These are phyloP conservation scores for Emydocephalus ijimae DNA, from an alignment of 2,113 vertebrate genomes.

Conservation along the genomic window DNA sequence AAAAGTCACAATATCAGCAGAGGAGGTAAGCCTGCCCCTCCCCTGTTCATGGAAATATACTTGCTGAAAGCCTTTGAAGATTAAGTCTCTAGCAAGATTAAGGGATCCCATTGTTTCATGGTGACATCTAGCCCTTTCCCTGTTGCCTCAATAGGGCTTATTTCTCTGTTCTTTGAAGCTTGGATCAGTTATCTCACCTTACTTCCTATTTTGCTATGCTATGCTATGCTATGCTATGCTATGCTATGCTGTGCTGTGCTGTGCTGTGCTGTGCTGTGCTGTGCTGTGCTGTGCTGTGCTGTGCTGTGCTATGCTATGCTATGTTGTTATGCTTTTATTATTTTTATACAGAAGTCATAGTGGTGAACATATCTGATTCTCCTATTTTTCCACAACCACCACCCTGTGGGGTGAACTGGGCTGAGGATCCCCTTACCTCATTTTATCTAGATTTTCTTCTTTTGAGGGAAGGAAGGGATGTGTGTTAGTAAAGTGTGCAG, in stretches of 20 bases:
- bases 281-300: not conserved
- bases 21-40: not conserved
- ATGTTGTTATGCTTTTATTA: not conserved
- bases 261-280: too few species aligned
- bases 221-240: too few species aligned
- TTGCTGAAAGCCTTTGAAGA: not conserved
- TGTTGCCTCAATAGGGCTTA: not conserved
- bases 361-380: not conserved
- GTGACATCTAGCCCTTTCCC: not conserved
- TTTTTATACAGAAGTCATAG: not conserved
- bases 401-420: not conserved
- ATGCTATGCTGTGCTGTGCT: not conserved
- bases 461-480: not conserved
- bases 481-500: not conserved
- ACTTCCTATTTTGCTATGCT: not conserved
- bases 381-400: not conserved
- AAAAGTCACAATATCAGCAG: not conserved
- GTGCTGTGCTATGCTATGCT: not conserved
- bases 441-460: not conserved
- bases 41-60: not conserved
- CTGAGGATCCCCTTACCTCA: not conserved
- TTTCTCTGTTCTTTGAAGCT: not conserved
- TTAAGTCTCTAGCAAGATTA: not conserved
- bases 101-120: not conserved
- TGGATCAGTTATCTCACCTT: not conserved